Evolutionary conservation across 2,888 invertebrate genomes (phyloP), one percentile per base, ranked within the genome.

Genomic region (Cynaeus angustus): DNA sequence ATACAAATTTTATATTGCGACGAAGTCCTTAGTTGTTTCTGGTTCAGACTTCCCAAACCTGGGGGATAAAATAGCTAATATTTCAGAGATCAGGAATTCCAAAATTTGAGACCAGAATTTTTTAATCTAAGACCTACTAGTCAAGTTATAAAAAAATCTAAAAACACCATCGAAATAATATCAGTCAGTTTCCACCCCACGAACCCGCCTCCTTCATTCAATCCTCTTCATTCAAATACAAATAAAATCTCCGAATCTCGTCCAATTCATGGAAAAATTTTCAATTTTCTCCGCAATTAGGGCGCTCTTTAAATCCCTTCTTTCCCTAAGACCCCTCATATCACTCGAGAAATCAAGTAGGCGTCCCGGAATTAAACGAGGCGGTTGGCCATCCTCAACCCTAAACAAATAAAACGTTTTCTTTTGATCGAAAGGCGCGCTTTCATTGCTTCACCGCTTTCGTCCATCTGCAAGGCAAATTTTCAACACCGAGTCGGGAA

Each of bases 401-500:
- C 59, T 59, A 59, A 59, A 30, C 59, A 59, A 59, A 59, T 59
- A 59, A 33, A 59, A 12, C 28, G 43, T 41, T 59, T 43, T 59
- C 59, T 59, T 59, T 30, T 12, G 30, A 28, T 7, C 21, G 21
- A 21, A 21, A 21, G 28, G 8, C 13, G 48, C 14, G n/a, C 3
- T 14, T 13, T 48, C 48, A 48, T 48, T 48, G 37, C 53, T 28
- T 46, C 43, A 43, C 43, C 2, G 21, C 10, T 37, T 41, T 21
- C 30, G 59, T 30, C 48, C 37, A 61, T 61, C 50, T 50, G 61
- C 61, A 61, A 61, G 50, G 48, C 61, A 61, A 61, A 61, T 61
- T 58, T 58, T 45, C 28, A 26, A 53, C 28, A 14, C 55, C 38
- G 41, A 12, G 16, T 41, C 45, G 26, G 59, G 59, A 59, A 37